Percentiles rank a stretch among this genome's conserved stretches.
Evolutionary conservation across 2,888 invertebrate genomes (phyloP).

Genomic region (Erebia epiphron): DNA sequence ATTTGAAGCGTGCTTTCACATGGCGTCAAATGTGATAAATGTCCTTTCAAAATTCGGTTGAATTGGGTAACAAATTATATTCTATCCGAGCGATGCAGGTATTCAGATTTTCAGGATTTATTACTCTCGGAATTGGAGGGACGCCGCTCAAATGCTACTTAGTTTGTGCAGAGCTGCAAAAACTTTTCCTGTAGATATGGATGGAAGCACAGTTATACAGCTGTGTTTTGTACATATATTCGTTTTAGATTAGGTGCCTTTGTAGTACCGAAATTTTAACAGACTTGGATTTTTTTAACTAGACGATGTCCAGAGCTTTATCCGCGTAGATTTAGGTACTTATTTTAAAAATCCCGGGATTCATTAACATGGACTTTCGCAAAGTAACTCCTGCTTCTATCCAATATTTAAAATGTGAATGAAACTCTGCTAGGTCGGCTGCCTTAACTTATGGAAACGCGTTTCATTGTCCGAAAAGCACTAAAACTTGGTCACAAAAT

Average conservation of each 20-base stretch:
- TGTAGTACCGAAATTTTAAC: background rate
- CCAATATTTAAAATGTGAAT: background rate
- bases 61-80: conserved; percentile 47
- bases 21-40: conserved; percentile 44
- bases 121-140: conserved; percentile 50
- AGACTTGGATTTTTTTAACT: too few relatives aligned
- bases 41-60: conserved; percentile 41
- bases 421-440: background rate
- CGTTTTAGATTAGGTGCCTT: background rate
- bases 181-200: conserved; percentile 41
- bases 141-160: conserved; percentile 42
- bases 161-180: conserved; percentile 38
- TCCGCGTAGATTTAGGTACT: too few relatives aligned
- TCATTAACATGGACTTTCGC: too few relatives aligned
- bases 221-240: background rate
- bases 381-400: too few relatives aligned
- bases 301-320: too few relatives aligned
- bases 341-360: too few relatives aligned
- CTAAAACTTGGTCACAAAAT: background rate
- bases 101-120: conserved; percentile 55
- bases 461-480: background rate
- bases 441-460: background rate
- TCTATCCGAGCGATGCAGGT: conserved; percentile 47
- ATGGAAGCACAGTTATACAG: conserved; percentile 17
- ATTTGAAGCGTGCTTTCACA: conserved; percentile 42